A percentile compares a stretch with the other conserved stretches of the same genome.
These are phyloP conservation scores for Madoqua kirkii DNA, from an alignment of 2,113 vertebrate species.

Conservation along the genomic window DNA sequence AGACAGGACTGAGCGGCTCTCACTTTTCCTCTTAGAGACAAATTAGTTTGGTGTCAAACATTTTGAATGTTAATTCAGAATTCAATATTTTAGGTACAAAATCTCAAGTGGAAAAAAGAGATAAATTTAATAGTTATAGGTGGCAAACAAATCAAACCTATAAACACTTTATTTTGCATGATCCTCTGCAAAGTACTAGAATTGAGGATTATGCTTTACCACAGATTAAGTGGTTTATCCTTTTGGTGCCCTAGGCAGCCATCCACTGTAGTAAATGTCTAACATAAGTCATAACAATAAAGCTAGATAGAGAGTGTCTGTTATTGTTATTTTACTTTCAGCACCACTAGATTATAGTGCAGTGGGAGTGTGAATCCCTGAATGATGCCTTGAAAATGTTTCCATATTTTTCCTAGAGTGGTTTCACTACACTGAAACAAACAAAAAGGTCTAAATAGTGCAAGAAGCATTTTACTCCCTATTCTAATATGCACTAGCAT, in stretches of 20 bases:
- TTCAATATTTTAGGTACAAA: not conserved
- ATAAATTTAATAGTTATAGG: not conserved
- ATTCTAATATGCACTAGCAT: not conserved
- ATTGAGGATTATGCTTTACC: not conserved
- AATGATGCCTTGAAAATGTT: not conserved
- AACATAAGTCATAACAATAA: conserved; percentile 35
- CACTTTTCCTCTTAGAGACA: not conserved
- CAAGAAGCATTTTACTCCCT: not conserved
- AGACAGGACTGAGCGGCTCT: not conserved
- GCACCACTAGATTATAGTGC: conserved; percentile 5
- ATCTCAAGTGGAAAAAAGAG: not conserved
- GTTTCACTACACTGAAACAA: not conserved
- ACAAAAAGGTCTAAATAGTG: not conserved
- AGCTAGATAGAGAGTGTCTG: conserved; percentile 42
- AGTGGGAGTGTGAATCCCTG: not conserved
- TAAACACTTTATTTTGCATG: conserved; percentile 14
- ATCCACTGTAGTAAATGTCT: conserved; percentile 26
- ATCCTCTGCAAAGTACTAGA: not conserved
- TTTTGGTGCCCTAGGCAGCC: conserved; percentile 15
- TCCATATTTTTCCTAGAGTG: not conserved
- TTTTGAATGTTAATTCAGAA: not conserved
- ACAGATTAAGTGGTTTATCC: conserved; percentile 51
- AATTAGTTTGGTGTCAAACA: not conserved
- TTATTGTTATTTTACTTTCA: conserved; percentile 18
- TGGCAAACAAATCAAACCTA: not conserved